phyloP scores from a whole-genome alignment of 2,888 invertebrate genomes.

The Metallyticus violacea region DNA sequence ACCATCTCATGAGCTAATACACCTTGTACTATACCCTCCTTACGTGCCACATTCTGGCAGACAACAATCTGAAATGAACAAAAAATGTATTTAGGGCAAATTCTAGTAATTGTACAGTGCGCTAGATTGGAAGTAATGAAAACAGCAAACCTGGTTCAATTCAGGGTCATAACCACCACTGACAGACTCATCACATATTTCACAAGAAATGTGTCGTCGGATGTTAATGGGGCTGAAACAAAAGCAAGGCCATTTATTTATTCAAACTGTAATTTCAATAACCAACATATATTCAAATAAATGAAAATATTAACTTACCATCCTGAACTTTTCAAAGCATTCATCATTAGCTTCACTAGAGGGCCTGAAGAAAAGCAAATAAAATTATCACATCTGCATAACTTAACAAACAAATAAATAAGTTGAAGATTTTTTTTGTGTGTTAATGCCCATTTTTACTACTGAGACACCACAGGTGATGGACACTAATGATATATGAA shows the following conservation, averaged over 20 bases:
- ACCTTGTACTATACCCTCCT: slow-evolving; percentile 69
- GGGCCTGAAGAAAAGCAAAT: slow-evolving; percentile 55
- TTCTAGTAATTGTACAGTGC: too few relatives aligned
- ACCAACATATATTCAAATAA: slow-evolving; percentile 20
- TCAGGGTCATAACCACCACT: slow-evolving; percentile 89
- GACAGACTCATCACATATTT: slow-evolving; percentile 78
- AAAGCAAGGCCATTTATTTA: slow-evolving; percentile 23
- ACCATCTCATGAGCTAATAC: slow-evolving; percentile 90
- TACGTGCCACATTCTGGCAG: slow-evolving; percentile 79
- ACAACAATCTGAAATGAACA: slow-evolving; percentile 68
- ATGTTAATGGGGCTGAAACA: slow-evolving; percentile 74
- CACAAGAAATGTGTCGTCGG: slow-evolving; percentile 86
- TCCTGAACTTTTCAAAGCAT: slow-evolving; percentile 75
- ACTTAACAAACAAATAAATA: too few relatives aligned
- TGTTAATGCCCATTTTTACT: too few relatives aligned
- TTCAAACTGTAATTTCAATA: slow-evolving; percentile 21
- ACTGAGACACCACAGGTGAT: too few relatives aligned
- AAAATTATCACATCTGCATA: too few relatives aligned
- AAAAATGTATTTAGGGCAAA: neutral
- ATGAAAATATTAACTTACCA: slow-evolving; percentile 55
- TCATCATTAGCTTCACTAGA: slow-evolving; percentile 80
- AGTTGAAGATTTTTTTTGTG: too few relatives aligned
- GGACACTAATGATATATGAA: too few relatives aligned
- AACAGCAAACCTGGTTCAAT: slow-evolving; percentile 64
- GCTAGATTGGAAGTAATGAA: too few relatives aligned